phyloP scores from a whole-genome alignment of 2,113 vertebrate species.

The Eublepharis macularius region DNA sequence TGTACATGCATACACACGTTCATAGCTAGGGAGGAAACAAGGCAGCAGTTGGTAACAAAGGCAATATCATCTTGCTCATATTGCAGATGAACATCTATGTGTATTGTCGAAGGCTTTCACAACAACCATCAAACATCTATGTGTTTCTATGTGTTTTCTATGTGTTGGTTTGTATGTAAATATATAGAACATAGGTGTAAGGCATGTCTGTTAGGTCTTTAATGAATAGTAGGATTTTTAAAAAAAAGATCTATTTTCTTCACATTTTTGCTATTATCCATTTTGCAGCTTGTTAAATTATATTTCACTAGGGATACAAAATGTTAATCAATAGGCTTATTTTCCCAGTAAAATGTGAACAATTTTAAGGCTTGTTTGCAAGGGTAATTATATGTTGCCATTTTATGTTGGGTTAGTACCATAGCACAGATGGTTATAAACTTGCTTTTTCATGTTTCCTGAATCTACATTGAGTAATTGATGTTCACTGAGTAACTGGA shows the following conservation, averaged over 20 bases:
- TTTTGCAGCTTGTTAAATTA: slow-evolving; percentile 17
- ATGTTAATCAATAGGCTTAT: slow-evolving; percentile 19
- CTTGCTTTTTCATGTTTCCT: slow-evolving; percentile 8
- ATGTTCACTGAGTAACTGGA: not conserved
- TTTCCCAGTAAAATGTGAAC: slow-evolving; percentile 6
- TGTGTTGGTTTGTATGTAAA: slow-evolving; percentile 50
- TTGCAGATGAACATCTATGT: no score
- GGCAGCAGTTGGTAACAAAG: slow-evolving; percentile 62
- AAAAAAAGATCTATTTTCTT: slow-evolving; percentile 35
- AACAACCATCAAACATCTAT: no score
- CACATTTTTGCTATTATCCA: slow-evolving; percentile 47
- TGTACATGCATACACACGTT: slow-evolving; percentile 24
- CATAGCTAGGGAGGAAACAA: slow-evolving; percentile 60
- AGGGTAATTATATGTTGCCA: not conserved
- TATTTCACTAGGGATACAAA: slow-evolving; percentile 8
- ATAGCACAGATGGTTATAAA: not conserved
- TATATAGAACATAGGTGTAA: slow-evolving; percentile 48
- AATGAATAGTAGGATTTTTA: slow-evolving; percentile 35
- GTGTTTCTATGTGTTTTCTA: no score
- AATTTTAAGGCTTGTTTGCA: slow-evolving; percentile 9
- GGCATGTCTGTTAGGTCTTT: slow-evolving; percentile 38
- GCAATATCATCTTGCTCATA: slow-evolving; percentile 58
- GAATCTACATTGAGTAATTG: slow-evolving; percentile 6
- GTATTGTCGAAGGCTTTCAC: no score
- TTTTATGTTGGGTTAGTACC: not conserved